Evolutionary conservation across 2,797 vertebrate genomes (phyloP).

Genomic region (Thripadectes ignobilis): DNA sequence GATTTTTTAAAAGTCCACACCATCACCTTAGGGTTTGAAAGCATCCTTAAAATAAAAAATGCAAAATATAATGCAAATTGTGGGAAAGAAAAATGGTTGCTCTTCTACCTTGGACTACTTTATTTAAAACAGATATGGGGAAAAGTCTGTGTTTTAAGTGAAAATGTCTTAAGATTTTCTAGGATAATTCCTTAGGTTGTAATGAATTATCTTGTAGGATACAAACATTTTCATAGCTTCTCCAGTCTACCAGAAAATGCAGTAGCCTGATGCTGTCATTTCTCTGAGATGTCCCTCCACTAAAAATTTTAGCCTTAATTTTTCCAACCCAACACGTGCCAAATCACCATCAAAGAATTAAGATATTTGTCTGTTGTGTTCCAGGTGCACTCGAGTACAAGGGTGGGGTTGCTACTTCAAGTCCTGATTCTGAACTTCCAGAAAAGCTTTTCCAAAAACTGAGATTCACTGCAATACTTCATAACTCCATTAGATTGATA

Average conservation of each 20-base stretch:
- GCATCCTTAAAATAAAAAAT: neutral
- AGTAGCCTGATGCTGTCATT: too few relatives aligned
- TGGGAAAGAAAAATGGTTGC: neutral
- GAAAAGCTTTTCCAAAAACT: neutral
- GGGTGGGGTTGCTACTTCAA: neutral
- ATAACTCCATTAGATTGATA: neutral
- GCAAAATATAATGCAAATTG: neutral
- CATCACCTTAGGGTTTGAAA: neutral
- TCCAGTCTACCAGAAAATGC: too few relatives aligned
- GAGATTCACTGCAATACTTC: neutral
- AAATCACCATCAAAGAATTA: too few relatives aligned
- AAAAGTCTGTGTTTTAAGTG: neutral
- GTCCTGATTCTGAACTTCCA: neutral
- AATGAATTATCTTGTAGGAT: neutral
- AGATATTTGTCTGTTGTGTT: neutral
- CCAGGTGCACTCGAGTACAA: neutral
- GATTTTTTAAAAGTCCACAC: neutral
- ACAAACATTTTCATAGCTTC: neutral
- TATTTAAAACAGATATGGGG: neutral
- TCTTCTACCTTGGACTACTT: neutral
- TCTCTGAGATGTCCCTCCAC: too few relatives aligned
- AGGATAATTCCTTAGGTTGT: neutral
- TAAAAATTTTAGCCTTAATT: too few relatives aligned
- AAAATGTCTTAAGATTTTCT: neutral
- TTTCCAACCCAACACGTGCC: too few relatives aligned